A percentile compares a stretch with the other conserved stretches of the same genome.
phyloP scores from a whole-genome alignment of 1,140 invertebrate genomes.

The Zaprionus taronus region DNA sequence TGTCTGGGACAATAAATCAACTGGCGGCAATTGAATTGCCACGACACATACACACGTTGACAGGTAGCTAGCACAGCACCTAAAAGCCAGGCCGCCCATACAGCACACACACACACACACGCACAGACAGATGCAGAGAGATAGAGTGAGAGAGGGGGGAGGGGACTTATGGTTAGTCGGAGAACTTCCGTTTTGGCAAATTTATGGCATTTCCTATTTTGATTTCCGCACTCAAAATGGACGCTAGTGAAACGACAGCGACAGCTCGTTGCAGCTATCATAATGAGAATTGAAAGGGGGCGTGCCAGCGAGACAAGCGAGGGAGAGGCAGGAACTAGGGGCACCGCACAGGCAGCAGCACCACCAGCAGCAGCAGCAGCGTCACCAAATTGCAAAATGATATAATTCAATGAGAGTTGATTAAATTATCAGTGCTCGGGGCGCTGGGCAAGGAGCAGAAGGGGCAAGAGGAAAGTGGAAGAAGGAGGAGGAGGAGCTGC shows the following conservation, averaged over 20 bases:
- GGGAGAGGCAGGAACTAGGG: neutral
- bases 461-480: neutral
- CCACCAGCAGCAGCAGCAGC: constrained; percentile 32
- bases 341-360: constrained; percentile 10
- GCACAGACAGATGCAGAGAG: neutral
- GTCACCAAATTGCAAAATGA: constrained; percentile 77
- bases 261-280: constrained; percentile 57
- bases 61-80: neutral
- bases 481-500: neutral
- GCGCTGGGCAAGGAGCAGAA: constrained; percentile 6
- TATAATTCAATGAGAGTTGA: constrained; percentile 82
- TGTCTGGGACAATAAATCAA: constrained; percentile 21
- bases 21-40: constrained; percentile 29
- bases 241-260: constrained; percentile 49
- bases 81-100: neutral
- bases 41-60: neutral
- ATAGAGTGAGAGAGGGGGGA: neutral
- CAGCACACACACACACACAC: neutral
- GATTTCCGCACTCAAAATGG: constrained; percentile 77
- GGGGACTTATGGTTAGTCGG: constrained; percentile 18
- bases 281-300: constrained; percentile 69
- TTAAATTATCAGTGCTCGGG: constrained; percentile 72
- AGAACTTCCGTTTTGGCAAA: constrained; percentile 72
- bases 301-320: constrained; percentile 9
- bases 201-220: constrained; percentile 79